phyloP scores from a whole-genome alignment of 2,113 vertebrate species.

The Anseranas semipalmata region DNA sequence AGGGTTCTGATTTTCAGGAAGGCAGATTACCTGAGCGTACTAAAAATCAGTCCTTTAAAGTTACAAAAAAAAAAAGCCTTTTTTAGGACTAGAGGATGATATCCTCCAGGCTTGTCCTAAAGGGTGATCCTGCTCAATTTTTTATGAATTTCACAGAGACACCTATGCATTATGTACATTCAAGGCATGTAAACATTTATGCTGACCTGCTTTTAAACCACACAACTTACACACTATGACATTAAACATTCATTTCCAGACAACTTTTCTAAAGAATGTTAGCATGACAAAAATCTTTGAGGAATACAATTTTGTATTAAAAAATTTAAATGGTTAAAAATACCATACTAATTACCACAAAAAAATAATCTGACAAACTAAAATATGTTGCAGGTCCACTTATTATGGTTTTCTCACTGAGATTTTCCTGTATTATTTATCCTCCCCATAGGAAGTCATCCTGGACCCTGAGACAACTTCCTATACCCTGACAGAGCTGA shows the following conservation, averaged over 20 bases:
- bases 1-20: neutral
- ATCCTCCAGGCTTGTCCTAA: neutral
- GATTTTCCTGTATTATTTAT: neutral
- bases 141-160: neutral
- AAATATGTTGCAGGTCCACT: neutral
- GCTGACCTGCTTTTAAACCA: neutral
- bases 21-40: neutral
- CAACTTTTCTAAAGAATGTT: neutral
- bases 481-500: constrained; percentile 88
- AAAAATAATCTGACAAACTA: neutral
- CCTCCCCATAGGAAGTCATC: constrained; percentile 84
- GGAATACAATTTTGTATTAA: neutral
- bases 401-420: neutral
- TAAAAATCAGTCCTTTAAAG: neutral
- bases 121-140: neutral
- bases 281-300: neutral
- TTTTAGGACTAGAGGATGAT: neutral
- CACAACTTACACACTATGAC: neutral
- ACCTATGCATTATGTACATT: neutral
- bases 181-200: neutral
- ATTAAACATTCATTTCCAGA: neutral
- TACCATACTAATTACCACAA: neutral
- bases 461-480: constrained; percentile 86
- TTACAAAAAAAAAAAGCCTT: neutral
- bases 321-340: neutral